Base-by-base conservation (phyloP, 1,140 invertebrate genomes). In the Drosophila sproati region DNA sequence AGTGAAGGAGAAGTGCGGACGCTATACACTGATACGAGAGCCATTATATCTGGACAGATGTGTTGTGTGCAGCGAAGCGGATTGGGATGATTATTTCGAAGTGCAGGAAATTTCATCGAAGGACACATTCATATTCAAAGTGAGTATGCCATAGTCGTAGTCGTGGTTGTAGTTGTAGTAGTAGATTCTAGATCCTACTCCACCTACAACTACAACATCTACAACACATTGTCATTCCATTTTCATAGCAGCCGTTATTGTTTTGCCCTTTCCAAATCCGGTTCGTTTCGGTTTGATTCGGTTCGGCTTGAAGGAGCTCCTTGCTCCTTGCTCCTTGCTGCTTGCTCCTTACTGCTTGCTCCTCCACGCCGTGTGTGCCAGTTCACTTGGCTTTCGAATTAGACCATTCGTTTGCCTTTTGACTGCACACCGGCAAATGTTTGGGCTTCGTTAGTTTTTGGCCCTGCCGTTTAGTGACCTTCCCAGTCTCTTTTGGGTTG, bases 51-150 rank as follows among this genome's bases (percentile, higher is more conserved):
- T 98, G 74, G 97, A 98, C 91, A 95, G 96, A 85, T 98, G 97
- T 93, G 96, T 98, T 67, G 96, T 98, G 45, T 97, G 96, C 78
- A 95, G 96, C 75, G 97, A 98, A 88, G 95, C 96, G 54, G 97
- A 98, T 87, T 95, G 96, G 86, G 97, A 98, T 92, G 97, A 98
- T 93, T 98, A 98, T 92, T 98, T 99, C 93, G 98, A 99, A 94
- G 95, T 99, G 79, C 97, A 98, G 93, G 98, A 99, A 93, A 95
- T 98, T 72, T 95, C 96, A 73, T 97, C 97, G 57, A 98, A 98
- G 93, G 98, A 99, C 91, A 97, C 98, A 52, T 98, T 96, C 93
- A 96, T 98, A 91, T 97, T 99, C 93, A 98, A 98, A 96, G 98
- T 98, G 94, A 92, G 91, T 91, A 91, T 34, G 35, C 10, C 29